These are phyloP conservation scores for Cryptophagus acutangulus DNA, from an alignment of 2,888 invertebrate species.

Conservation along the genomic window DNA sequence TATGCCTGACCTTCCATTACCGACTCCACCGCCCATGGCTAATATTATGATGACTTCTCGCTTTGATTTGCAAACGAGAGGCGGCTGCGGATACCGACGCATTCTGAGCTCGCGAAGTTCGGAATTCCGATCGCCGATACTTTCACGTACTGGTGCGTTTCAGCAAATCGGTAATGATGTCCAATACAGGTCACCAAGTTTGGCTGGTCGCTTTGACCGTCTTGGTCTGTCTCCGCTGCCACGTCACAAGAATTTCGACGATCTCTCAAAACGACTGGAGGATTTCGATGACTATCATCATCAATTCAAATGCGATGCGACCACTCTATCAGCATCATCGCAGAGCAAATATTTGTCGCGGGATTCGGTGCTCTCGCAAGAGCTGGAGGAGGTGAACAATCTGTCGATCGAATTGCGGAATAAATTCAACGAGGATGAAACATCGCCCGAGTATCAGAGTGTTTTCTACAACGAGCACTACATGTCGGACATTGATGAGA, in stretches of 20 bases:
- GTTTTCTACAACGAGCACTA: conserved; percentile 44
- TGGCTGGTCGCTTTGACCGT: conserved; percentile 15
- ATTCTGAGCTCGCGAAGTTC: conserved; percentile 39
- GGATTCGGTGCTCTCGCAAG: conserved; percentile 39
- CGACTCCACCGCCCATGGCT: conserved; percentile 47
- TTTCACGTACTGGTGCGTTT: conserved; percentile 22
- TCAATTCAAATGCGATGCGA: background rate
- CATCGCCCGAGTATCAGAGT: conserved; percentile 35
- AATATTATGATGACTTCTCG: conserved; percentile 45
- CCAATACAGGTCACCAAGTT: conserved; percentile 12
- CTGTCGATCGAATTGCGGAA: conserved; percentile 35
- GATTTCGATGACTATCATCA: conserved; percentile 22
- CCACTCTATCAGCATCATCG: conserved; percentile 5
- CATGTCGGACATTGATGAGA: conserved; percentile 47
- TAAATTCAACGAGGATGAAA: conserved; percentile 28
- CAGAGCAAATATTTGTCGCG: conserved; percentile 39
- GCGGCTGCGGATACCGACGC: conserved; percentile 39
- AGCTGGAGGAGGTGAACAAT: conserved; percentile 42
- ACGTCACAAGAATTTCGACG: conserved; percentile 35
- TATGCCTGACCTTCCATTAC: conserved; percentile 42
- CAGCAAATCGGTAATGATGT: background rate
- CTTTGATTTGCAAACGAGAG: conserved; percentile 39
- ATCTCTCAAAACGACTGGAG: conserved; percentile 24
- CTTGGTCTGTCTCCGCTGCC: conserved; percentile 33
- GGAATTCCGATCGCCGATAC: conserved; percentile 32